Base-by-base conservation (phyloP, 2,113 vertebrate genomes). In the Caloenas nicobarica region DNA sequence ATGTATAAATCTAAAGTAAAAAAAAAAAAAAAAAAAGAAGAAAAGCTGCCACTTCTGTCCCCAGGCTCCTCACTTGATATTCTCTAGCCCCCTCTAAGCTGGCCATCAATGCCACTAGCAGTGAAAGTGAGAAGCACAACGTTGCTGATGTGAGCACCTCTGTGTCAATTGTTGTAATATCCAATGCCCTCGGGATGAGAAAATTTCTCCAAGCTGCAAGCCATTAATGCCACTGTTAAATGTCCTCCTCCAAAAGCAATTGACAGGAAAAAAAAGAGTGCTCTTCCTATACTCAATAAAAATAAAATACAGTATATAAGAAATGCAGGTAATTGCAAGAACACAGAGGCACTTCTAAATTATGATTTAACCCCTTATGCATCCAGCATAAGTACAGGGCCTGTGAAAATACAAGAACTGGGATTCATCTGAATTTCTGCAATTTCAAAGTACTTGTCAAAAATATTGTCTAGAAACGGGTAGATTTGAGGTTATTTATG, bases 201-300 rank as follows among this genome's bases (percentile, higher is more conserved):
- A 81, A 79, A 80, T 85, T 95, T 96, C 87, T 94, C 66, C 87
- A 88, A 95, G 64, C 51, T 96, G 76, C 74, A 94, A 95, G 62
- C 62, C 77, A 66, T 92, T 95, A 96, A 87, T 86, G 78, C 11
- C 54, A 28, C 73, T 78, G 68, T 84, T 93, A 91, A 96, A 46
- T n/a, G 70, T 88, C 33, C 65, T 81, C 31, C 68, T 94, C 57
- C 78, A 90, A 86, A 88, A 95, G 26, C 42, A 70, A 88, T 50
- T 79, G 77, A 83, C 42, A 91, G 66, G 46, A 69, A 85, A 82
- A 44, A 88, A 58, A 8, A 62, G 24, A 74, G 64, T 62, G 34
- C 9, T 91, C 31, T 62, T 85, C 53, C 53, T 76, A 22, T 8
- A 65, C 26, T 76, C 71, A 81, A 60, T 70, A 84, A 73, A 96